These are phyloP conservation scores for Cygnus olor DNA, from an alignment of 2,797 vertebrate species.

Conservation along the genomic window DNA sequence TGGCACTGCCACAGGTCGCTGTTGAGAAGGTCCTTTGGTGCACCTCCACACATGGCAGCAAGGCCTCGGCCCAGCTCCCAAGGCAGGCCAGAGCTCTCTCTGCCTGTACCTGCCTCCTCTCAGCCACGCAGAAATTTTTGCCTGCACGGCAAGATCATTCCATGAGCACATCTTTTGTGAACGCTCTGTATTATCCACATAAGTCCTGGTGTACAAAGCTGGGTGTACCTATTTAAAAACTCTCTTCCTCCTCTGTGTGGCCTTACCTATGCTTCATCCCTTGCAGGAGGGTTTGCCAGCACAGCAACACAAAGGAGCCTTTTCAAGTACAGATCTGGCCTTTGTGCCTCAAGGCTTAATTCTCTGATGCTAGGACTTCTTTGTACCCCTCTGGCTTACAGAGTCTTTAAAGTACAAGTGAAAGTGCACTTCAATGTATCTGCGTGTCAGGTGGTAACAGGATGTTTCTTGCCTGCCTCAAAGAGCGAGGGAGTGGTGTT, in stretches of 20 bases:
- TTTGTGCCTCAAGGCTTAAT: slow-evolving; percentile 61
- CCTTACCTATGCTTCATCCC: not conserved
- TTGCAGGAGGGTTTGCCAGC: slow-evolving; percentile 42
- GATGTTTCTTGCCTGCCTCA: slow-evolving; percentile 58
- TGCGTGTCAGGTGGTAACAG: slow-evolving; percentile 26
- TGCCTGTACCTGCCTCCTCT: not conserved
- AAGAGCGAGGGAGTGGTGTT: not conserved
- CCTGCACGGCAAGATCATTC: not conserved
- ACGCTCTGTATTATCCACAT: not conserved
- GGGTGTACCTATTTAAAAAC: not conserved
- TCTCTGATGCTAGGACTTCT: slow-evolving; percentile 47
- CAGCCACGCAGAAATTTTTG: not conserved
- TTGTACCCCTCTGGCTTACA: slow-evolving; percentile 29
- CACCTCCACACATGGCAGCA: accelerated
- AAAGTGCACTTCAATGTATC: not conserved
- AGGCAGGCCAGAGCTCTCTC: not conserved
- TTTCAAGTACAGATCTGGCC: slow-evolving; percentile 62
- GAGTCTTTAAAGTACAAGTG: slow-evolving; percentile 59
- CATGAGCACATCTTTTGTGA: not conserved
- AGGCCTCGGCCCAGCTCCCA: not conserved
- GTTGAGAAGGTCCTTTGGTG: not conserved
- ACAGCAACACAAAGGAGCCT: slow-evolving; percentile 37
- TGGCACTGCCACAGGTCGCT: not conserved
- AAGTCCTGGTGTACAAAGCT: not conserved
- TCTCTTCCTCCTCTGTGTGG: not conserved